Base-by-base conservation (phyloP, 2,888 invertebrate species). In the Nasonia oneida region DNA sequence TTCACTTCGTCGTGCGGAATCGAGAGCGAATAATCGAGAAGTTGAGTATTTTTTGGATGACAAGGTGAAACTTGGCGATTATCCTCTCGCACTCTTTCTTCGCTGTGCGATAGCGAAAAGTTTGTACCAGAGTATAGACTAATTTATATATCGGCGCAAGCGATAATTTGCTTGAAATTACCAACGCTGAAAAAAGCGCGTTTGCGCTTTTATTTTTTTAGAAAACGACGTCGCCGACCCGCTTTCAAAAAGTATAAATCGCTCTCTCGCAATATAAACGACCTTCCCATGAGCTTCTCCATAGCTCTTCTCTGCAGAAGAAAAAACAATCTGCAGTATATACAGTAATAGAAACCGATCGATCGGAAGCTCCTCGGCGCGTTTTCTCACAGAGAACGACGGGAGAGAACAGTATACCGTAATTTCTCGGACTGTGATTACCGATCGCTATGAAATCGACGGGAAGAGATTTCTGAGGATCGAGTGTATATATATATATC, bases 341-440 rank as follows among this genome's bases (percentile, higher is more conserved):
- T 29, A 23, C 57, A 6, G 29, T 18, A 29, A 33, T 57, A 37
- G 29, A 76, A 76, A 53, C 18, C 42, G 64, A 57, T 77, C 23
- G 14, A 47, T 29, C 29, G 81, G 47, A 42, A 75, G n/a, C 39
- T 57, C 42, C 29, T 76, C 6, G 37, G 53, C 67, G 73, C 42
- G 23, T 83, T 83, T 83, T 83, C 81, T 86, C 86, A 83, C 80
- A 73, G 75, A 71, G 37, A 37, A 50, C 37, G 12, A 75, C 15
- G 39, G 3, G 42, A 42, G 64, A 42, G 64, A 29, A 73, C 74
- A 70, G 29, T 86, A 42, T 42, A 83, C 84, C 86, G 83, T 86
- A 86, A 81, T 67, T 86, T 84, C 86, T 78, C 81, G 74, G 86
- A 86, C 67, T 74, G 39, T 53, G 81, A 77, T 81, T 84, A 84